Evolutionary conservation across 2,113 vertebrate species (phyloP).

Genomic region (Ptilorrhoa leucosticta): DNA sequence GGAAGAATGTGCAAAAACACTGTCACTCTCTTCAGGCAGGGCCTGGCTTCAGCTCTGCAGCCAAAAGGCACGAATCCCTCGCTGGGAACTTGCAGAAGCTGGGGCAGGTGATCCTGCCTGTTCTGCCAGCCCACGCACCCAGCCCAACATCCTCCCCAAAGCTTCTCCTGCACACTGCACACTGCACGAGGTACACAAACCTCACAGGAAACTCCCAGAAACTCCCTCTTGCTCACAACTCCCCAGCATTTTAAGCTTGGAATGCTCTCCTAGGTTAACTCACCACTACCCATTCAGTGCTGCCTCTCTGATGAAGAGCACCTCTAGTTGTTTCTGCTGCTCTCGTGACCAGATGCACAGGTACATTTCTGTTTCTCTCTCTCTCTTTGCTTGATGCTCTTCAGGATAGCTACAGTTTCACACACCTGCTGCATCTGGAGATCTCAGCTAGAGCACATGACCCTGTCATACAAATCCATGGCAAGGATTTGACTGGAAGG

Average conservation of each 20-base stretch:
- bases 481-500: neutral
- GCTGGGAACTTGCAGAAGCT: neutral
- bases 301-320: neutral
- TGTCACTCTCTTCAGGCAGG: neutral
- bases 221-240: neutral
- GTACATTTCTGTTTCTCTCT: neutral
- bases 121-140: neutral
- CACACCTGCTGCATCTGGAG: neutral
- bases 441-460: neutral
- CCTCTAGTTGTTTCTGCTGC: neutral
- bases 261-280: neutral
- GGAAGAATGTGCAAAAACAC: neutral
- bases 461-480: neutral
- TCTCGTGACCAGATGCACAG: neutral
- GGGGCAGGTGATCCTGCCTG: neutral
- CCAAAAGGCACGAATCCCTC: neutral
- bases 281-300: neutral
- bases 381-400: neutral
- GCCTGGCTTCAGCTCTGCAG: neutral
- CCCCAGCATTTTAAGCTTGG: neutral
- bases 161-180: neutral
- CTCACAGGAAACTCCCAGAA: neutral
- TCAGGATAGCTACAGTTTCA: neutral
- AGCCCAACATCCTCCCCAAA: neutral
- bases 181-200: fast-evolving